Evolutionary conservation across 2,888 invertebrate species (phyloP).

Genomic region (Sphaerolaimus hirsutus): DNA sequence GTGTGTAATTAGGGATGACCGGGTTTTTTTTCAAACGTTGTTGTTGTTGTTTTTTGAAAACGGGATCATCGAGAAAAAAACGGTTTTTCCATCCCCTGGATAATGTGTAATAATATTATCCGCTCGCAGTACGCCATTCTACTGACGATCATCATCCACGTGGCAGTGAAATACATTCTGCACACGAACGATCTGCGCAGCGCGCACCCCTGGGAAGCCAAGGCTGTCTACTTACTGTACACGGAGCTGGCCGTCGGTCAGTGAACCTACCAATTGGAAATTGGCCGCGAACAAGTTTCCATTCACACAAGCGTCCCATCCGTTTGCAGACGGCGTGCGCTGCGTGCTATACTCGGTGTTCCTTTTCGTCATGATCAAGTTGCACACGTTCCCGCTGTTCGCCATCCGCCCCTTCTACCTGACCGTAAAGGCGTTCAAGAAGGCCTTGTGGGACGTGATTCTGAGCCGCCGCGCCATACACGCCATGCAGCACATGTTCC

Average conservation of each 20-base stretch:
- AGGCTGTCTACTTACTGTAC: constrained; percentile 84
- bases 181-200: constrained; percentile 74
- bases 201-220: constrained; percentile 73
- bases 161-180: constrained; percentile 63
- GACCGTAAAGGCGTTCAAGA: constrained; percentile 89
- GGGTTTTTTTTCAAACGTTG: too few species aligned
- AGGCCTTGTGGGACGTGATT: constrained; percentile 85
- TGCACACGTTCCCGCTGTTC: constrained; percentile 88
- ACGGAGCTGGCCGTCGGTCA: constrained; percentile 77
- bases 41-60: too few species aligned
- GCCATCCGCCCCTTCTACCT: constrained; percentile 97
- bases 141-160: constrained; percentile 69
- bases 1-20: constrained; percentile 5
- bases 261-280: constrained; percentile 11
- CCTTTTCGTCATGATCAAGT: constrained; percentile 78
- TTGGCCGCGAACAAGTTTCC: too few species aligned
- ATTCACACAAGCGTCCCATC: neutral
- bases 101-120: too few species aligned
- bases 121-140: constrained; percentile 61
- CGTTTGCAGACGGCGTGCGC: constrained; percentile 37
- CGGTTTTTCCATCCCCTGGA: too few species aligned
- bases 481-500: constrained; percentile 29
- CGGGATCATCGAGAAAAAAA: too few species aligned
- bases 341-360: constrained; percentile 66
- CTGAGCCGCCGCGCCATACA: constrained; percentile 41